Evolutionary conservation across 1,140 invertebrate genomes (phyloP).

Genomic region (Archegozetes longisetosus): DNA sequence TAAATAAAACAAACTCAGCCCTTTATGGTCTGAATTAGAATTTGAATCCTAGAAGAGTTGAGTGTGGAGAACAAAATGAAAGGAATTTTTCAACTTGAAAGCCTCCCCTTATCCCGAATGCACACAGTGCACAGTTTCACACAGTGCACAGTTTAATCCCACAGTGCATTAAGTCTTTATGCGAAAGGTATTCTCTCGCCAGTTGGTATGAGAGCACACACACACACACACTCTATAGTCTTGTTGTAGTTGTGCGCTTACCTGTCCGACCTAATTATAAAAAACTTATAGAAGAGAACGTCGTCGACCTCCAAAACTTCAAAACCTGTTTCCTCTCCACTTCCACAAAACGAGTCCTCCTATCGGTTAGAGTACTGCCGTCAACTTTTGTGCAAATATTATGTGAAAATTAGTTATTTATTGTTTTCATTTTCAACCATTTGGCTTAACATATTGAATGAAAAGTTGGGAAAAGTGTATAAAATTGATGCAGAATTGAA

Average conservation of each 20-base stretch:
- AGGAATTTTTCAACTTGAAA: neutral
- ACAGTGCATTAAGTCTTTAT: neutral
- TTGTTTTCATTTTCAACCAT: too few relatives aligned
- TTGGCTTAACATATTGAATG: too few relatives aligned
- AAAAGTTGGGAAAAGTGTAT: too few relatives aligned
- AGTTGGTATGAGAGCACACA: too few relatives aligned
- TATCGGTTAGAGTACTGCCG: neutral
- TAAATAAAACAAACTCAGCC: neutral
- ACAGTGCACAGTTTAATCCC: neutral
- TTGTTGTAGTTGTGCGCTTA: too few relatives aligned
- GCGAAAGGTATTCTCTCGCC: neutral
- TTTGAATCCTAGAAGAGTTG: neutral
- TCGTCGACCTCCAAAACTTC: neutral
- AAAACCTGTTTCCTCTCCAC: neutral
- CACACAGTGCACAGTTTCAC: neutral
- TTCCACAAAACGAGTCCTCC: neutral
- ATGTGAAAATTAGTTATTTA: neutral
- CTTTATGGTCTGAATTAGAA: neutral
- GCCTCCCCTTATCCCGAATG: neutral
- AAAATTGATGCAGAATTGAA: too few relatives aligned
- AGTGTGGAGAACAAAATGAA: neutral
- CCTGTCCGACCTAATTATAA: neutral
- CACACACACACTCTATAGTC: too few relatives aligned
- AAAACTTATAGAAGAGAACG: too few relatives aligned
- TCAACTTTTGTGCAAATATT: neutral